phyloP scores from a whole-genome alignment of 1,140 invertebrate genomes.

The Globodera rostochiensis region DNA sequence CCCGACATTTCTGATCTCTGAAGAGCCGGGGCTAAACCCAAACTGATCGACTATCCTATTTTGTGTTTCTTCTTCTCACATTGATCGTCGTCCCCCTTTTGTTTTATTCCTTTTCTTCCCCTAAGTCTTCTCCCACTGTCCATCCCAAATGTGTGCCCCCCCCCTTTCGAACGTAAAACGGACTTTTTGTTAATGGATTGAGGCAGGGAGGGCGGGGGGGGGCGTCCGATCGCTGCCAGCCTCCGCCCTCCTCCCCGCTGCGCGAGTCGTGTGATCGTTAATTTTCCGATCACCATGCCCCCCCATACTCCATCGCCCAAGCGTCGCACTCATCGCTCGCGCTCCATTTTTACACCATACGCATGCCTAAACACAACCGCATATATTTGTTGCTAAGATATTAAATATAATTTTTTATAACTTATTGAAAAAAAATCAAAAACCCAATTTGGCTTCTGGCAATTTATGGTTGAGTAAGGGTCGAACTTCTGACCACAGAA shows the following conservation, averaged over 20 bases:
- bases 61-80: neutral
- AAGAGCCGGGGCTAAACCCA: too few relatives aligned
- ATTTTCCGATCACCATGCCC: neutral
- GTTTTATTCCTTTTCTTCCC: neutral
- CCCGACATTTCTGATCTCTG: too few relatives aligned
- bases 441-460: too few relatives aligned
- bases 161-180: neutral
- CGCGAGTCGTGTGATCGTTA: neutral
- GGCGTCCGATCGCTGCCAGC: neutral
- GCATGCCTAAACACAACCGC: too few relatives aligned
- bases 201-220: neutral
- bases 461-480: too few relatives aligned
- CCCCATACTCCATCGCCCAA: neutral
- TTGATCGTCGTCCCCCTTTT: neutral
- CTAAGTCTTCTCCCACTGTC: neutral
- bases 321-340: too few relatives aligned
- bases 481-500: too few relatives aligned
- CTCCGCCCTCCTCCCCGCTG: neutral
- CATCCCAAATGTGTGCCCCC: neutral
- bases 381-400: too few relatives aligned
- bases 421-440: too few relatives aligned
- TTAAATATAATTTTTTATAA: too few relatives aligned
- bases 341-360: too few relatives aligned
- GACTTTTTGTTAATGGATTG: neutral
- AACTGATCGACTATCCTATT: neutral